phyloP scores from a whole-genome alignment of 2,888 invertebrate genomes.

The Pheosia tremula region DNA sequence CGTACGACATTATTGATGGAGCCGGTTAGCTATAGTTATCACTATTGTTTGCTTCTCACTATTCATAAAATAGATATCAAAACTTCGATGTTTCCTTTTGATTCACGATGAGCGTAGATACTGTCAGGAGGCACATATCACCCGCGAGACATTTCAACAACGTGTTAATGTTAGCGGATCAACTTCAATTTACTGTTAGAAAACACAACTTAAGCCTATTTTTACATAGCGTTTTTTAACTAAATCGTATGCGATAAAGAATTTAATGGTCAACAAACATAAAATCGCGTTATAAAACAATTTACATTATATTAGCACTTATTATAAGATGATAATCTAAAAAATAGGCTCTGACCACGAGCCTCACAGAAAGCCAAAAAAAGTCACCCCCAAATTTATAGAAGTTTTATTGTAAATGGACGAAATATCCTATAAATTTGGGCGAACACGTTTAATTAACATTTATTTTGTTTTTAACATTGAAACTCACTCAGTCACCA shows the following conservation, averaged over 20 bases:
- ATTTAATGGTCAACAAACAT: constrained; percentile 1
- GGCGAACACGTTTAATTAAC: too few relatives aligned
- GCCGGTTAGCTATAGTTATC: constrained; percentile 49
- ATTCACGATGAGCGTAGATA: constrained; percentile 58
- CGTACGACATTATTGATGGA: constrained; percentile 48
- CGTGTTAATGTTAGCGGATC: constrained; percentile 12
- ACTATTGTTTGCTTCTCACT: constrained; percentile 56
- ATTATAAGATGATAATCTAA: not conserved
- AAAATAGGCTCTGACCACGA: not conserved
- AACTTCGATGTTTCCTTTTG: constrained; percentile 67
- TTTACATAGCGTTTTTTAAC: constrained; percentile 6
- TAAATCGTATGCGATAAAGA: not conserved
- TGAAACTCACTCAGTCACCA: constrained; percentile 2
- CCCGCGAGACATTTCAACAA: constrained; percentile 15
- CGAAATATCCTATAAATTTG: too few relatives aligned
- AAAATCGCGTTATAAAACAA: not conserved
- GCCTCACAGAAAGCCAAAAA: not conserved
- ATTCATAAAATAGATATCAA: constrained; percentile 55
- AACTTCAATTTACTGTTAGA: constrained; percentile 10
- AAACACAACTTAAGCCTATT: constrained; percentile 15
- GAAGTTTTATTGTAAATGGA: too few relatives aligned
- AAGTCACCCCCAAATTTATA: too few relatives aligned
- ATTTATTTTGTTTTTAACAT: not conserved
- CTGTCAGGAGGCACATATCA: constrained; percentile 62
- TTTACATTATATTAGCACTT: not conserved